Base-by-base conservation (phyloP, 2,888 invertebrate species). In the Macrophya alboannulata region DNA sequence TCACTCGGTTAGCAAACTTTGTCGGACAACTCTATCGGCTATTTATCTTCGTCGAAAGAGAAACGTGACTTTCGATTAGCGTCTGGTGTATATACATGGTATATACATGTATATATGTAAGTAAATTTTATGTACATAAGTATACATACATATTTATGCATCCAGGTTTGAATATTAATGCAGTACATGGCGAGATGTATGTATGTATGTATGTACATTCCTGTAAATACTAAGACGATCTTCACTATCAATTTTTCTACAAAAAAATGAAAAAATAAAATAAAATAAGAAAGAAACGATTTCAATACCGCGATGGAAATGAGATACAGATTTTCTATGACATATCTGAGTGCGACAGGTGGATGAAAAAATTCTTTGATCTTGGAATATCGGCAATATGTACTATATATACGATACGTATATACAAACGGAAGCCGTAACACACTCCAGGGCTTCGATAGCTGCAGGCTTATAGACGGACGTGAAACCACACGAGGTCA, bases 361-460 rank as follows among this genome's bases (percentile, higher is more conserved):
- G 62, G 10, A 62, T 62, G 12, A 21, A 45, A 15, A 74, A 25
- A 25, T 81, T 12, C 55, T 79, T 62, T 62, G 79, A 77, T 77
- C 77, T 77, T 76, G 10, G 59, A 25, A 62, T 43, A 37, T 62
- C 81, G 40, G 3, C n/a, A 37, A 79, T 31, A 21, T 8, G n/a
- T n/a, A n/a, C n/a, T n/a, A n/a, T n/a, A n/a, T 12, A 62, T 62
- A 81, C 81, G 15, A 5, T 62, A 43, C 15, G 31, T 59, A 31
- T 10, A 40, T 62, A 6, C 55, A 77, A 48, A 51, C 51, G 17
- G 83, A 83, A 83, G 83, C 71, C 83, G 83, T 68, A 59, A 81
- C 40, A 31, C 62, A 68, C 68, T 45, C 21, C 68, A 68, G 83
- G 83, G 83, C 83, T 83, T 83, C 83, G 51, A 83, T 83, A 48